A percentile compares a stretch with the other conserved stretches of the same genome.
Evolutionary conservation across 2,888 invertebrate species (phyloP).

Genomic region (Agriopis leucophaearia): DNA sequence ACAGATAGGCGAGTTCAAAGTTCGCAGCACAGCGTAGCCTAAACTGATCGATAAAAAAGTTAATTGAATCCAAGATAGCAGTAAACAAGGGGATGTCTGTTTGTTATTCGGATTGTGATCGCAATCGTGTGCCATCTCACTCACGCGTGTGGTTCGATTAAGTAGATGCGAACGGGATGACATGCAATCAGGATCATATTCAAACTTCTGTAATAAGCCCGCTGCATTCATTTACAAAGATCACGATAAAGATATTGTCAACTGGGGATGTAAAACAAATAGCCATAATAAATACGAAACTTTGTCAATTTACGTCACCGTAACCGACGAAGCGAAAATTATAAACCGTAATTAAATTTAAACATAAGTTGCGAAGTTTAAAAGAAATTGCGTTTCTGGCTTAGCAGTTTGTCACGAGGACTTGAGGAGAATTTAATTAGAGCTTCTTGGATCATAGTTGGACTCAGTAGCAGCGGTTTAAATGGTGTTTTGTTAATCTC

Average conservation of each 20-base stretch:
- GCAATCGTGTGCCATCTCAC: too few species aligned
- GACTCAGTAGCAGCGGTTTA: conserved; percentile 9
- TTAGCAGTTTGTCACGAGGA: conserved; percentile 61
- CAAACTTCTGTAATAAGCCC: too few species aligned
- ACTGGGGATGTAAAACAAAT: conserved; percentile 65
- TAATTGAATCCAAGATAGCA: not conserved
- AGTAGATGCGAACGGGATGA: too few species aligned
- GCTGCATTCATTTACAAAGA: conserved; percentile 17
- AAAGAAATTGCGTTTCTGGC: conserved; percentile 75
- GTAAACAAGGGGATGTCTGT: not conserved
- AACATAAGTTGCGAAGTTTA: conserved; percentile 78
- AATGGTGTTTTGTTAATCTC: conserved; percentile 21
- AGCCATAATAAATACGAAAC: conserved; percentile 78
- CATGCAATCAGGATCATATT: too few species aligned
- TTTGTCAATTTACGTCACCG: conserved; percentile 74
- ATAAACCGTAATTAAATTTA: conserved; percentile 82
- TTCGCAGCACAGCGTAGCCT: not conserved
- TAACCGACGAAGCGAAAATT: conserved; percentile 68
- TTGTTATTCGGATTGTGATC: too few species aligned
- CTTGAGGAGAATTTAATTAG: conserved; percentile 75
- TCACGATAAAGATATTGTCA: conserved; percentile 58
- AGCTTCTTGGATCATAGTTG: conserved; percentile 21
- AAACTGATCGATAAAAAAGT: not conserved
- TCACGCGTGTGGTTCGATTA: too few species aligned
- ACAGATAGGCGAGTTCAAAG: not conserved